Percentiles rank a stretch among this genome's conserved stretches.
Evolutionary conservation across 2,113 vertebrate species (phyloP).

Genomic region (Saguinus midas): DNA sequence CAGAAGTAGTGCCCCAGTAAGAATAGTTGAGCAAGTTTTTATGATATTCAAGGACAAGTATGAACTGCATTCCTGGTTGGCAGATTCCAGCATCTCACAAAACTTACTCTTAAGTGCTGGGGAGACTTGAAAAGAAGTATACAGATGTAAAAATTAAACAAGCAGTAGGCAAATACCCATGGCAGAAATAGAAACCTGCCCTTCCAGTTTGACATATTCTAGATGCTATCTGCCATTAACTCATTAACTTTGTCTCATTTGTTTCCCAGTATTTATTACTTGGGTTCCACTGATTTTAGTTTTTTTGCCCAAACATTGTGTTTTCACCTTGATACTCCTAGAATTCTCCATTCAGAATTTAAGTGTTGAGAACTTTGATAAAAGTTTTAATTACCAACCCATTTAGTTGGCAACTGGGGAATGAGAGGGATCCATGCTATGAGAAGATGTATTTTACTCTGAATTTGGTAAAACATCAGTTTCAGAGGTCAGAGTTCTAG

Average conservation of each 20-base stretch:
- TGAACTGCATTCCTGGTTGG: not conserved
- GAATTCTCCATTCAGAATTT: not conserved
- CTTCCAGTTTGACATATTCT: not conserved
- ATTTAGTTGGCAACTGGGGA: not conserved
- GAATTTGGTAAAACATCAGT: not conserved
- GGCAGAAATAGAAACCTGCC: not conserved
- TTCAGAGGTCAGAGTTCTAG: not conserved
- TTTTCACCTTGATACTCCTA: not conserved
- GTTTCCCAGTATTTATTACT: not conserved
- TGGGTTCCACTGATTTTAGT: not conserved
- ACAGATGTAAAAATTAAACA: not conserved
- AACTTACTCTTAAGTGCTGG: not conserved
- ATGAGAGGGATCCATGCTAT: not conserved
- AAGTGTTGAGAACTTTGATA: not conserved
- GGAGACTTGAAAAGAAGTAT: not conserved
- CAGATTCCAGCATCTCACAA: not conserved
- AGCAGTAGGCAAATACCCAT: not conserved
- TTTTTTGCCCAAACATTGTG: not conserved
- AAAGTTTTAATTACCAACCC: not conserved
- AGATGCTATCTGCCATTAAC: not conserved
- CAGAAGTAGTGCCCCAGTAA: not conserved
- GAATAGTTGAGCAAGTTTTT: not conserved
- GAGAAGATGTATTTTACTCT: not conserved
- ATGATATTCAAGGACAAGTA: not conserved
- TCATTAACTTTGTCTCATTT: not conserved